phyloP scores from a whole-genome alignment of 2,797 vertebrate genomes.

The Manis javanica region DNA sequence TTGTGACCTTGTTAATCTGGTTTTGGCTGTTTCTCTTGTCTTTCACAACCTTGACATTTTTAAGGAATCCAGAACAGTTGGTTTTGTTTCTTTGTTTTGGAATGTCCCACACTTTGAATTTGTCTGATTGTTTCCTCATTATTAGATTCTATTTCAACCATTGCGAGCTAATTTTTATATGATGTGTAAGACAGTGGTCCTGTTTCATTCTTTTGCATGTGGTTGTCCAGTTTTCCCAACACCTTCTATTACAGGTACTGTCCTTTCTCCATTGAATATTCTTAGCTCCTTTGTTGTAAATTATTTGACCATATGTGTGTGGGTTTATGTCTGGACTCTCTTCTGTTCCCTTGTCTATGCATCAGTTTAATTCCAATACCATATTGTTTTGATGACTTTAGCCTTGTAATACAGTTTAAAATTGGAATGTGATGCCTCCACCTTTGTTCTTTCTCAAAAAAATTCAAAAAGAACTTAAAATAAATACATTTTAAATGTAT shows the following conservation, averaged over 20 bases:
- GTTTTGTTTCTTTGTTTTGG: not conserved
- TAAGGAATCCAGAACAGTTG: not conserved
- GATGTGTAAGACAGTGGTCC: not conserved
- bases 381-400: not conserved
- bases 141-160: not conserved
- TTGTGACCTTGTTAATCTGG: not conserved
- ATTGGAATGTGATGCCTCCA: not conserved
- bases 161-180: not conserved
- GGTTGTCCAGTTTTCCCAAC: not conserved
- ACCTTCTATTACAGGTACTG: not conserved
- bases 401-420: not conserved
- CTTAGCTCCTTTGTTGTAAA: not conserved
- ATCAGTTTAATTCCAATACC: not conserved
- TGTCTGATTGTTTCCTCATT: not conserved
- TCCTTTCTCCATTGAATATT: not conserved
- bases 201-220: not conserved
- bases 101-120: not conserved
- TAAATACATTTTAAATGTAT: not conserved
- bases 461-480: not conserved
- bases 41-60: not conserved
- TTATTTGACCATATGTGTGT: not conserved
- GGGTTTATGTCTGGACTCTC: not conserved
- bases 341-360: not conserved
- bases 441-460: not conserved
- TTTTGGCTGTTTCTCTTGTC: not conserved